Evolutionary conservation across 2,113 vertebrate genomes (phyloP).

Genomic region (Bambusicola thoracicus): DNA sequence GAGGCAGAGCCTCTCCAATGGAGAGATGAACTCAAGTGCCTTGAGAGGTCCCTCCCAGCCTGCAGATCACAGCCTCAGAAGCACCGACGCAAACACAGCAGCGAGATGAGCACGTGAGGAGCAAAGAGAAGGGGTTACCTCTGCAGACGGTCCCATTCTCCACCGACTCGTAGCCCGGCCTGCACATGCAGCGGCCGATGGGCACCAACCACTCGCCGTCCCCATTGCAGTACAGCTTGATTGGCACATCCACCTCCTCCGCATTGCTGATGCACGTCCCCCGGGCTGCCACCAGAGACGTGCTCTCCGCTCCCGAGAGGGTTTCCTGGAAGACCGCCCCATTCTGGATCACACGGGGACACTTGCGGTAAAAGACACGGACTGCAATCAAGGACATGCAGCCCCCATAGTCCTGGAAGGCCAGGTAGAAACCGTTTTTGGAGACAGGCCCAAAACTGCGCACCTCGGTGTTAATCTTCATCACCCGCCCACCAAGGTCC

Average conservation of each 20-base stretch:
- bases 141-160: constrained; percentile 90
- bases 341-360: constrained; percentile 87
- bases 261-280: constrained; percentile 91
- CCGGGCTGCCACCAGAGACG: constrained; percentile 91
- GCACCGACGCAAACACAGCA: background rate
- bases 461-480: constrained; percentile 97
- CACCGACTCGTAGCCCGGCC: constrained; percentile 86
- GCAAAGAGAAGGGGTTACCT: constrained; percentile 76
- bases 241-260: constrained; percentile 95
- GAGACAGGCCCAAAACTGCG: constrained; percentile 95
- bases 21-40: accelerated
- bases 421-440: constrained; percentile 91
- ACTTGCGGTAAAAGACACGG: constrained; percentile 94
- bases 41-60: background rate
- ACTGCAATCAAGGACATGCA: constrained; percentile 97
- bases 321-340: constrained; percentile 93
- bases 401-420: constrained; percentile 96
- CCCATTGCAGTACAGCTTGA: constrained; percentile 95
- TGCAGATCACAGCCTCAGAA: background rate
- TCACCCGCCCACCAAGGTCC: constrained; percentile 91
- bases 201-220: constrained; percentile 98
- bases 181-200: constrained; percentile 95
- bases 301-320: constrained; percentile 95
- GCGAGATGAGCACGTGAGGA: accelerated
- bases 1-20: accelerated